A percentile compares a stretch with the other conserved stretches of the same genome.
These are phyloP conservation scores for Melanotaenia duboulayi DNA, from an alignment of 2,113 vertebrate species.

Conservation along the genomic window DNA sequence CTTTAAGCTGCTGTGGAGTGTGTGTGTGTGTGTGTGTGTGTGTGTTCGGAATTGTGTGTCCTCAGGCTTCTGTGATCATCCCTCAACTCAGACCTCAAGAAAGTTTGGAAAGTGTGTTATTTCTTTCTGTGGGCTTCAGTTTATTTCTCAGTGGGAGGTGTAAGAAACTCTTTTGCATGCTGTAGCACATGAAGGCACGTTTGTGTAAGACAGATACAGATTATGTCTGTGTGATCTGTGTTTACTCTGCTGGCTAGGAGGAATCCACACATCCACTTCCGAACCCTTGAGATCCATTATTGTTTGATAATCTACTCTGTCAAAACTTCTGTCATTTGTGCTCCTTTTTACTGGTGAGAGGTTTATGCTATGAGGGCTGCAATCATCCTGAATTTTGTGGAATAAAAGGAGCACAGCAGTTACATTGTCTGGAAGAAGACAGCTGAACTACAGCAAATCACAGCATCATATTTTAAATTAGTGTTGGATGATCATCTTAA, in stretches of 20 bases:
- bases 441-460: slow-evolving; percentile 46
- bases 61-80: slow-evolving; percentile 54
- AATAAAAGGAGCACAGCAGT: slow-evolving; percentile 8
- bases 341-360: background rate
- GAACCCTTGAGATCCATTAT: slow-evolving; percentile 24
- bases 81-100: slow-evolving; percentile 46
- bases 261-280: slow-evolving; percentile 45
- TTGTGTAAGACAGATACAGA: slow-evolving; percentile 36
- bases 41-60: slow-evolving; percentile 50
- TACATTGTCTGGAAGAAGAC: slow-evolving; percentile 26
- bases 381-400: background rate
- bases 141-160: slow-evolving; percentile 24
- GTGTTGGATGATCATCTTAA: background rate
- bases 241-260: slow-evolving; percentile 53
- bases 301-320: slow-evolving; percentile 26
- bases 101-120: slow-evolving; percentile 30
- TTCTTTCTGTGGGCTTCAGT: slow-evolving; percentile 28
- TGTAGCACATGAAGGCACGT: slow-evolving; percentile 18
- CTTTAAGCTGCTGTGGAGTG: slow-evolving; percentile 81
- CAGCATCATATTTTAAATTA: slow-evolving; percentile 38
- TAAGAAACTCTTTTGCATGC: slow-evolving; percentile 12
- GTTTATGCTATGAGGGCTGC: background rate
- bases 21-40: slow-evolving; percentile 43
- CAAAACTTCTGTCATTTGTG: slow-evolving; percentile 16
- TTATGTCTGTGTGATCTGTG: slow-evolving; percentile 22